Conservation (phyloP, 64 coral and sea anemone species). For the Orbicella faveolata region DNA sequence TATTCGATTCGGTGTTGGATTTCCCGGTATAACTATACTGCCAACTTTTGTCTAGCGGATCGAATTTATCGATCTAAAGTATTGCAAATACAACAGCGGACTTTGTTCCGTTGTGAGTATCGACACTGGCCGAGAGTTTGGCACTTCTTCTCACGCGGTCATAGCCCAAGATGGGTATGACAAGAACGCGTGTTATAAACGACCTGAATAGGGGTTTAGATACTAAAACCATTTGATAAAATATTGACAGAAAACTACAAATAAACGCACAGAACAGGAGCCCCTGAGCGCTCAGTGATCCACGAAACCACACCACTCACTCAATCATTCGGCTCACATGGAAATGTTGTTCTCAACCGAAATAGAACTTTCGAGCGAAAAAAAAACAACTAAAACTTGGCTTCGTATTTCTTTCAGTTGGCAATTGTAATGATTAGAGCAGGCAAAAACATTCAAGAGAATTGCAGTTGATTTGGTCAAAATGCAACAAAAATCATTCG, state of each 20-base stretch:
- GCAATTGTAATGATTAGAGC: not conserved
- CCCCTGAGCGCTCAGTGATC: not conserved
- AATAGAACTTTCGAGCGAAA: not conserved
- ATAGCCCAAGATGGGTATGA: not conserved
- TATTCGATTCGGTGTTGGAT: constrained; percentile 10
- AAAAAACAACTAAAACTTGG: not conserved
- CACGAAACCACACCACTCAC: not conserved
- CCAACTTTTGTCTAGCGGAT: not conserved
- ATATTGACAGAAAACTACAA: constrained; percentile 1
- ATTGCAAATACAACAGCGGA: constrained; percentile 16
- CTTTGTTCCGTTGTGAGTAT: not conserved
- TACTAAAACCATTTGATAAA: not conserved
- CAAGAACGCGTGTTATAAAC: not conserved
- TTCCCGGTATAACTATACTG: not conserved
- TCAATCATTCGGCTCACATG: not conserved
- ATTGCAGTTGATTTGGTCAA: not conserved
- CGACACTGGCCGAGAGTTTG: not conserved
- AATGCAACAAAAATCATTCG: too few relatives aligned
- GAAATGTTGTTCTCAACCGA: not conserved
- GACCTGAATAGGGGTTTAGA: not conserved
- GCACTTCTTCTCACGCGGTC: not conserved
- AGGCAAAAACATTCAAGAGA: not conserved
- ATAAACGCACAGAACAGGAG: not conserved
- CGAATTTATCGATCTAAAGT: constrained; percentile 35
- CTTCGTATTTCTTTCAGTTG: not conserved